Percentiles rank a stretch among this genome's conserved stretches.
Evolutionary conservation across 2,888 invertebrate species (phyloP).

Genomic region (Cosmorhoe ocellata): DNA sequence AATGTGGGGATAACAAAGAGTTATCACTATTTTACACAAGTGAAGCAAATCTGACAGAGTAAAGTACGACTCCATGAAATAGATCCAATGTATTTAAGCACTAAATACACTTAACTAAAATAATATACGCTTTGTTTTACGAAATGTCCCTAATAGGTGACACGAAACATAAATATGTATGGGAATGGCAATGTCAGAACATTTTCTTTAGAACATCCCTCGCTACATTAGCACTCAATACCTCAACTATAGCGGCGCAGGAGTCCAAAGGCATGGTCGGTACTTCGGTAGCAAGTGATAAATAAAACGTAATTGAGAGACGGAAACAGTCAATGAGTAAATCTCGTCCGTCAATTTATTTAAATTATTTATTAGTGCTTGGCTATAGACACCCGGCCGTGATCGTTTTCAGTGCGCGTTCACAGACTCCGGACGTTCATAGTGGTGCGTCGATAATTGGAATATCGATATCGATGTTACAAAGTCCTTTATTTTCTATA

Average conservation of each 20-base stretch:
- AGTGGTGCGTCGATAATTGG: conserved; percentile 46
- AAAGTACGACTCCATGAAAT: no score
- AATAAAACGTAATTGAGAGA: conserved; percentile 81
- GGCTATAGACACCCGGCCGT: conserved; percentile 79
- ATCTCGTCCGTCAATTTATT: conserved; percentile 83
- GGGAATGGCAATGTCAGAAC: conserved; percentile 12
- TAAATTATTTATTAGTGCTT: conserved; percentile 82
- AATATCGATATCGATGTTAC: conserved; percentile 46
- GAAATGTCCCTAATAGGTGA: conserved; percentile 11
- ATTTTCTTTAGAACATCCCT: conserved; percentile 23
- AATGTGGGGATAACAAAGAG: no score
- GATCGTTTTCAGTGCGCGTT: conserved; percentile 74
- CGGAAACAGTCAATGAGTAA: conserved; percentile 82
- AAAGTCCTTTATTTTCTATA: conserved; percentile 11
- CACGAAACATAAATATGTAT: conserved; percentile 7
- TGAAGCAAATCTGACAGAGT: no score
- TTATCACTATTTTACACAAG: no score
- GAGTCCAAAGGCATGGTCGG: conserved; percentile 52
- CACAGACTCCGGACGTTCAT: conserved; percentile 70
- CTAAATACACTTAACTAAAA: no score
- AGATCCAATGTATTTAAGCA: no score
- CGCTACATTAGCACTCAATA: conserved; percentile 41
- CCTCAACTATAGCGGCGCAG: conserved; percentile 42
- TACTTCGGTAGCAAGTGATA: conserved; percentile 74
- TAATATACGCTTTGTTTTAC: no score